Percentiles rank a stretch among this genome's conserved stretches.
Conservation (phyloP, 2,888 invertebrate genomes). For the Candidula unifasciata region DNA sequence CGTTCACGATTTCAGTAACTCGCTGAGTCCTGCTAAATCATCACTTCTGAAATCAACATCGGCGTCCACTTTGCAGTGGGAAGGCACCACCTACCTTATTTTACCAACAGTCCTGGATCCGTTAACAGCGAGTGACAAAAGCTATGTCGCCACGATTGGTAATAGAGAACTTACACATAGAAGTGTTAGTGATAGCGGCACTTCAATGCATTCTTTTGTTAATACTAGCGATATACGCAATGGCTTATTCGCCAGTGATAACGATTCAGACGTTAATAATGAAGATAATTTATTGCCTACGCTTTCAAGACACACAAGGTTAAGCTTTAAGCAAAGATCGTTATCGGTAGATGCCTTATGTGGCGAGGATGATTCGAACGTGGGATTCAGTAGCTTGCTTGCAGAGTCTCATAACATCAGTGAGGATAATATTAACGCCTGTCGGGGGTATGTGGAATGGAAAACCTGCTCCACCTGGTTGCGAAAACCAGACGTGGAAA, state of each 20-base stretch:
- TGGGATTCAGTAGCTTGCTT: background rate
- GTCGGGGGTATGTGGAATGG: constrained; percentile 43
- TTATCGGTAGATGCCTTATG: constrained; percentile 45
- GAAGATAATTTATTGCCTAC: background rate
- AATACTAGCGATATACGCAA: background rate
- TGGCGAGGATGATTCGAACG: background rate
- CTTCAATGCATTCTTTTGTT: background rate
- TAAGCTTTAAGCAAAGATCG: constrained; percentile 11
- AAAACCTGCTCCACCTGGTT: constrained; percentile 46
- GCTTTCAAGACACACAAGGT: background rate
- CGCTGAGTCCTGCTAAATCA: constrained; percentile 16
- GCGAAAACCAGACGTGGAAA: constrained; percentile 27
- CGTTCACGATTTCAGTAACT: constrained; percentile 12
- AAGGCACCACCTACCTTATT: constrained; percentile 43
- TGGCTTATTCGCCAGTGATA: background rate
- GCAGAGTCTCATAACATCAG: background rate
- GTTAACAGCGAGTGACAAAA: background rate
- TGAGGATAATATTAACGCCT: background rate
- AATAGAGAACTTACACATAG: constrained; percentile 16
- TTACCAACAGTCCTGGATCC: constrained; percentile 48
- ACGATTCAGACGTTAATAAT: background rate
- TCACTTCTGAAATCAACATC: constrained; percentile 22
- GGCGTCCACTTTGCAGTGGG: constrained; percentile 38
- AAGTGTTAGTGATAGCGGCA: constrained; percentile 44
- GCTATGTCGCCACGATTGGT: background rate